Conservation (phyloP, 2,113 vertebrate species). For the Alosa alosa region DNA sequence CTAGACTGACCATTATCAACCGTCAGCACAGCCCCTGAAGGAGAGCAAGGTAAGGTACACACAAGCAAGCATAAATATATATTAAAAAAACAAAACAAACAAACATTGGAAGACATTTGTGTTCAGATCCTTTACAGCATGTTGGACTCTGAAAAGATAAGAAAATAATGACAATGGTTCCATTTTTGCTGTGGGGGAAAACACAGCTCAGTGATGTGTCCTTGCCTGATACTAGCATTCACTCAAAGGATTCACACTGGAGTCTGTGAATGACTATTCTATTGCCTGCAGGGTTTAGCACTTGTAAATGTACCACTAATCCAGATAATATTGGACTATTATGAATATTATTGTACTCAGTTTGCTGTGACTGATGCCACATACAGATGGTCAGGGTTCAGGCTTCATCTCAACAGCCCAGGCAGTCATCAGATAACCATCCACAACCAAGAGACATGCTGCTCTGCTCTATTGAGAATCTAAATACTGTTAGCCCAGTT, state of each 20-base stretch:
- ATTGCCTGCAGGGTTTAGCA: not conserved
- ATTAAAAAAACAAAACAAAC: slow-evolving; percentile 17
- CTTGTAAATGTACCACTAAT: not conserved
- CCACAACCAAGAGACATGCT: not conserved
- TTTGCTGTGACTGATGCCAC: not conserved
- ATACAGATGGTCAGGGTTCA: not conserved
- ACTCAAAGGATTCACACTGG: too few species aligned
- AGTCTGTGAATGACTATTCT: too few species aligned
- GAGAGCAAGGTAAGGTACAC: not conserved
- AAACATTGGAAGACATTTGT: not conserved
- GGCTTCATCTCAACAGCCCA: not conserved
- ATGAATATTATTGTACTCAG: not conserved
- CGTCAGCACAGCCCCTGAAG: slow-evolving; percentile 74
- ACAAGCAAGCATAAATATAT: not conserved
- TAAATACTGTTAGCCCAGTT: not conserved
- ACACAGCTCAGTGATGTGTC: too few species aligned
- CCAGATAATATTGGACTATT: not conserved
- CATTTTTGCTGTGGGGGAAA: not conserved
- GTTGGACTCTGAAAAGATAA: not conserved
- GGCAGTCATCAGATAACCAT: not conserved
- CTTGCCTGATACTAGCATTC: too few species aligned
- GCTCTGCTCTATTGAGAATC: too few species aligned
- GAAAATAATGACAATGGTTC: too few species aligned
- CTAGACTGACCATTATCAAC: slow-evolving; percentile 79
- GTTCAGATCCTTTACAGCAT: not conserved